Conservation (phyloP, 2,888 invertebrate genomes). For the Orchesellides sinensis region DNA sequence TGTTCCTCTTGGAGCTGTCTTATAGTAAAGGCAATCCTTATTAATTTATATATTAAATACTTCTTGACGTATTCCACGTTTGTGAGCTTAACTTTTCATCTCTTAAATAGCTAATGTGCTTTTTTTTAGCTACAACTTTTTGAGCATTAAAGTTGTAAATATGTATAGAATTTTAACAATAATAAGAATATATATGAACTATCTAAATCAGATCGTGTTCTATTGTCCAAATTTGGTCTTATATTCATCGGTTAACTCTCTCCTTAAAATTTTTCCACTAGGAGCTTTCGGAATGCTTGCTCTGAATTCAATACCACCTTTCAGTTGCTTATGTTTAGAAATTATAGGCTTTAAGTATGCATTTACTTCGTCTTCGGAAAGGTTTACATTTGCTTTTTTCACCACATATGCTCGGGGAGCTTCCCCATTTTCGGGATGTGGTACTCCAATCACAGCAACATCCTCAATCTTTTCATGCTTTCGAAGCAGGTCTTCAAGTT, state of each 20-base stretch:
- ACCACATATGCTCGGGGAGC: constrained; percentile 87
- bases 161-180: too few species aligned
- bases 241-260: constrained; percentile 79
- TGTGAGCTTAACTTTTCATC: too few species aligned
- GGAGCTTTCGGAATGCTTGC: constrained; percentile 85
- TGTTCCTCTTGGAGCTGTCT: constrained; percentile 54
- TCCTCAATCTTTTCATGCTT: constrained; percentile 87
- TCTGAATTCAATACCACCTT: constrained; percentile 84
- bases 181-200: too few species aligned
- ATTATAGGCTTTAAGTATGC: constrained; percentile 83
- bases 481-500: constrained; percentile 86
- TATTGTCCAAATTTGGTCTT: constrained; percentile 34
- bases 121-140: too few species aligned
- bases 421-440: constrained; percentile 84
- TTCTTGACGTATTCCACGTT: neutral
- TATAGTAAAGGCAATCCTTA: too few species aligned
- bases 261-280: constrained; percentile 87
- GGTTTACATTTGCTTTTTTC: constrained; percentile 78
- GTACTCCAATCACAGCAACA: constrained; percentile 87
- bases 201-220: constrained; percentile 1
- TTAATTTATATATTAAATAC: too few species aligned
- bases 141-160: too few species aligned
- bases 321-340: constrained; percentile 85
- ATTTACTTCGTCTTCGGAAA: constrained; percentile 80
- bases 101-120: too few species aligned